Percentiles rank a stretch among this genome's conserved stretches.
Evolutionary conservation across 2,888 invertebrate species (phyloP).

Genomic region (Caenorhabditis afra): DNA sequence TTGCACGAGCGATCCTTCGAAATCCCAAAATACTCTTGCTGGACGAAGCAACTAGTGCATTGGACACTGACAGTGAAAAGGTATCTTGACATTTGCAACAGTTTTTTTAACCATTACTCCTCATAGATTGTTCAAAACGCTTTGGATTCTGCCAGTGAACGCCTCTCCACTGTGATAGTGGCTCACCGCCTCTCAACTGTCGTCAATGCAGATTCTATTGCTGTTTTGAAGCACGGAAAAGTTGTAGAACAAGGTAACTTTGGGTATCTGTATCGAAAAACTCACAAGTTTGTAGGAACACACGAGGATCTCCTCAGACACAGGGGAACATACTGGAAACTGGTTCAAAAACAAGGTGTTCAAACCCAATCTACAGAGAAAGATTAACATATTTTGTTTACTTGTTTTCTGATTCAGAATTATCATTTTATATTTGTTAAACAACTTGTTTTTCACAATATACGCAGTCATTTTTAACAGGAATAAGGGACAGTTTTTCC

Average conservation of each 20-base stretch:
- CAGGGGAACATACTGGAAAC: constrained; percentile 22
- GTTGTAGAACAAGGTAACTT: constrained; percentile 60
- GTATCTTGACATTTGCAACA: constrained; percentile 7
- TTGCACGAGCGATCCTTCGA: constrained; percentile 80
- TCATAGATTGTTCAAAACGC: constrained; percentile 83
- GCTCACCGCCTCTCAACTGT: constrained; percentile 83
- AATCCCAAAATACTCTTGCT: constrained; percentile 60
- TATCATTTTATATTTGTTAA: no score
- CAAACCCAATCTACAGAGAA: neutral
- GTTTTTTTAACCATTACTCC: neutral
- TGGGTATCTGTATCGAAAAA: no score
- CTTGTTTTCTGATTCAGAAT: neutral
- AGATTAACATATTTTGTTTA: neutral
- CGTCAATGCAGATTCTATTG: constrained; percentile 82
- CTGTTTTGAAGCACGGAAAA: constrained; percentile 80
- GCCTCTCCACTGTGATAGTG: constrained; percentile 82
- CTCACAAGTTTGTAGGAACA: constrained; percentile 35
- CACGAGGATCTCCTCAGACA: constrained; percentile 23
- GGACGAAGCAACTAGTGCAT: constrained; percentile 66
- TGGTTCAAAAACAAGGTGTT: constrained; percentile 35
- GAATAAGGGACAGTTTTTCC: no score
- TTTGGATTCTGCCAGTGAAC: constrained; percentile 84
- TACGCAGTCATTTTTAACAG: no score
- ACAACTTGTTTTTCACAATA: no score
- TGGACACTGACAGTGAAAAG: constrained; percentile 72